These are phyloP conservation scores for Bambusicola thoracicus DNA, from an alignment of 2,113 vertebrate genomes.

Conservation along the genomic window DNA sequence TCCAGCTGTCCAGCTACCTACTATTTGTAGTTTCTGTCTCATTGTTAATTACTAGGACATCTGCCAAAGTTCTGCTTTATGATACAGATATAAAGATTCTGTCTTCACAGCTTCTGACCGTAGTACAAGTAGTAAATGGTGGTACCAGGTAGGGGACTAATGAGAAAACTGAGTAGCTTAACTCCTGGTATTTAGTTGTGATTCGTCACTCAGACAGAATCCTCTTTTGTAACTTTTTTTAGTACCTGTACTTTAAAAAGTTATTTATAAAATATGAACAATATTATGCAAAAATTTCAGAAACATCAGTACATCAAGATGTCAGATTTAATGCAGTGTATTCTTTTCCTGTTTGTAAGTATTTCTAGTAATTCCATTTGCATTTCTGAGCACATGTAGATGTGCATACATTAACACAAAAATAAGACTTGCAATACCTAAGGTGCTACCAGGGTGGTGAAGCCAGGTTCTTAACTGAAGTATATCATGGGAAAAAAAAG, in stretches of 20 bases:
- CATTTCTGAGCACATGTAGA: background rate
- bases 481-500: background rate
- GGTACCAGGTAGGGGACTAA: background rate
- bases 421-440: background rate
- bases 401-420: background rate
- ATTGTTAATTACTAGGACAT: background rate
- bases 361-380: background rate
- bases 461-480: background rate
- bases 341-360: background rate
- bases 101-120: background rate
- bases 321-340: background rate
- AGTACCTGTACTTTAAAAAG: background rate
- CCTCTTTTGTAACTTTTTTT: background rate
- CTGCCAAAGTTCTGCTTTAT: background rate
- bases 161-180: background rate
- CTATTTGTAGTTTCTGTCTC: background rate
- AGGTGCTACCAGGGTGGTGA: background rate
- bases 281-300: background rate
- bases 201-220: background rate
- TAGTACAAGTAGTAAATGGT: background rate
- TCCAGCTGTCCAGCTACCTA: background rate
- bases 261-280: background rate
- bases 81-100: background rate
- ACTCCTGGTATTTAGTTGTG: background rate
- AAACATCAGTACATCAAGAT: background rate